A percentile compares a stretch with the other conserved stretches of the same genome.
Conservation (phyloP, 2,797 vertebrate genomes). For the Sebastes umbrosus region DNA sequence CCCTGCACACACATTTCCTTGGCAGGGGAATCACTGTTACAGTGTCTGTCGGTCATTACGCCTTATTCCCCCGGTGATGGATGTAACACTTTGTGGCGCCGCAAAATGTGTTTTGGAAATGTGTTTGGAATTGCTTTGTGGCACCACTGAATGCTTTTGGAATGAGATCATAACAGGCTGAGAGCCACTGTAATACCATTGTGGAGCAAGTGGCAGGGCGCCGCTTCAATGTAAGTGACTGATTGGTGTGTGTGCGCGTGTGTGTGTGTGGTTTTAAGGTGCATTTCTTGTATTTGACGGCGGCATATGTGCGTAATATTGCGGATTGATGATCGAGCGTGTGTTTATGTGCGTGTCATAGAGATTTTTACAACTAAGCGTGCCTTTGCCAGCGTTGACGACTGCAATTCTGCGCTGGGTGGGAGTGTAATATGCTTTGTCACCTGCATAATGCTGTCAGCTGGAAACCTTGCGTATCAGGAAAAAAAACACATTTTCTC, state of each 20-base stretch:
- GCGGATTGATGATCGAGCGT: neutral
- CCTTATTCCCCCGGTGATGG: conserved; percentile 79
- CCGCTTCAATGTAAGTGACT: conserved; percentile 60
- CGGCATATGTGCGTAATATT: neutral
- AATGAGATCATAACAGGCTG: conserved; percentile 80
- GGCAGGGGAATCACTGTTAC: conserved; percentile 70
- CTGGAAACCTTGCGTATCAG: neutral
- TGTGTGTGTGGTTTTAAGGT: conserved; percentile 25
- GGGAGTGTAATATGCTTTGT: conserved; percentile 37
- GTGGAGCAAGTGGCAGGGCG: conserved; percentile 71
- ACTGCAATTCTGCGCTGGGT: conserved; percentile 30
- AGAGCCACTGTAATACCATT: conserved; percentile 74
- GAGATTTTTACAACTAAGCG: conserved; percentile 12
- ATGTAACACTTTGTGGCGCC: conserved; percentile 77
- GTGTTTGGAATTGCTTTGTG: conserved; percentile 81
- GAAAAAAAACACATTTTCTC: conserved; percentile 6
- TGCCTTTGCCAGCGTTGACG: neutral
- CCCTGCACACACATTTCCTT: conserved; percentile 33
- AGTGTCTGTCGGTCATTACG: conserved; percentile 74
- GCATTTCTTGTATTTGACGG: conserved; percentile 39
- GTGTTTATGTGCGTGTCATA: neutral
- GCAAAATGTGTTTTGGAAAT: conserved; percentile 79
- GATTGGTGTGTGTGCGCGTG: conserved; percentile 34
- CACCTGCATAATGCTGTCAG: conserved; percentile 30
- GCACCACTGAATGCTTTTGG: conserved; percentile 73